A percentile compares a stretch with the other conserved stretches of the same genome.
phyloP scores from a whole-genome alignment of 1,140 invertebrate species.

The Hypothenemus hampei region DNA sequence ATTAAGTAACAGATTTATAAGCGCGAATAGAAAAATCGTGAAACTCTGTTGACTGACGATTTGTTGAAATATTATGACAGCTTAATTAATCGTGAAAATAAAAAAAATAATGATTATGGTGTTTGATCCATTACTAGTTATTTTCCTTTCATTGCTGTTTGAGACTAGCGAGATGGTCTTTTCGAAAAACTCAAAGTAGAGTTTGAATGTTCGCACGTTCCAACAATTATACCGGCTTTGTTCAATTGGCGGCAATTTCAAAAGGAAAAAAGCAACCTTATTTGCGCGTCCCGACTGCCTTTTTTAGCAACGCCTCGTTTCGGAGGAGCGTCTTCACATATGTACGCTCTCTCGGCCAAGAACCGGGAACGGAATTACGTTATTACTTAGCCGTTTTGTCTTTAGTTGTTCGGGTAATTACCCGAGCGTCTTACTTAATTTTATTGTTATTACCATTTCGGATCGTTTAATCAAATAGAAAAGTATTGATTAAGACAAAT shows the following conservation, averaged over 20 bases:
- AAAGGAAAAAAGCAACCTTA: slow-evolving; percentile 13
- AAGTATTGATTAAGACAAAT: too few species aligned
- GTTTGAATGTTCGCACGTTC: background rate
- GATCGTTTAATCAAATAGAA: too few species aligned
- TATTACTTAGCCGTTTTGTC: slow-evolving; percentile 1
- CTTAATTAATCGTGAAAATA: slow-evolving; percentile 14
- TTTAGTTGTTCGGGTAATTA: background rate
- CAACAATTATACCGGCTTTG: slow-evolving; percentile 4
- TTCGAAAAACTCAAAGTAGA: background rate
- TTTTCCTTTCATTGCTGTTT: too few species aligned
- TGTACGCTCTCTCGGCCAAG: too few species aligned
- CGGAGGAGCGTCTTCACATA: slow-evolving; percentile 13
- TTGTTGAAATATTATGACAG: slow-evolving; percentile 18
- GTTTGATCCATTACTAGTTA: too few species aligned
- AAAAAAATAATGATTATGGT: too few species aligned
- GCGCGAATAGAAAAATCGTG: slow-evolving; percentile 15
- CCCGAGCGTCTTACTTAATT: slow-evolving; percentile 1
- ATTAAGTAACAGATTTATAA: slow-evolving; percentile 6
- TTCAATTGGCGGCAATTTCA: slow-evolving; percentile 5
- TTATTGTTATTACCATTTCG: too few species aligned
- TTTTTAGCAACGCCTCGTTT: slow-evolving; percentile 5
- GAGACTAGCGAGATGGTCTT: too few species aligned
- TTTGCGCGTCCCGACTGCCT: slow-evolving; percentile 9
- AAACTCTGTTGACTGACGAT: slow-evolving; percentile 8
- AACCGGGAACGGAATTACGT: slow-evolving; percentile 12